Percentiles rank a stretch among this genome's conserved stretches.
Conservation (phyloP, 2,113 vertebrate genomes). For the Grammomys dolichurus region DNA sequence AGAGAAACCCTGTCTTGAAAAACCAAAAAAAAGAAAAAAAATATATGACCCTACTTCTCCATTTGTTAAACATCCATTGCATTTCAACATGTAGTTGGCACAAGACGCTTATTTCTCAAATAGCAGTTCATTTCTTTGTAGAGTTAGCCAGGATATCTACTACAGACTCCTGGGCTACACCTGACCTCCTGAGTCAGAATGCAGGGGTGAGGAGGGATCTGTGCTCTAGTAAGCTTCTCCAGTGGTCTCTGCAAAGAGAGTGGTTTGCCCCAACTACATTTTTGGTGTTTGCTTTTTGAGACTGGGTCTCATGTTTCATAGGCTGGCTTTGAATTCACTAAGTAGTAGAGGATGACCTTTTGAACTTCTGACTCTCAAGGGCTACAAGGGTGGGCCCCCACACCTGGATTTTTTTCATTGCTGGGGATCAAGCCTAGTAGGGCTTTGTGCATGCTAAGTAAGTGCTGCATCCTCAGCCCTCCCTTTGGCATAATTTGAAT, state of each 20-base stretch:
- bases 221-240: background rate
- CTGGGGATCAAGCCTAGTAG: background rate
- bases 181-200: background rate
- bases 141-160: background rate
- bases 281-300: background rate
- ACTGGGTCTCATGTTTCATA: background rate
- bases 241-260: background rate
- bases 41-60: background rate
- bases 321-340: background rate
- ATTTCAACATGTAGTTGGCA: background rate
- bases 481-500: background rate
- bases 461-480: background rate
- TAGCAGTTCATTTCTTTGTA: background rate
- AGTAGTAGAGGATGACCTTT: too few species aligned
- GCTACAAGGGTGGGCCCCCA: too few species aligned
- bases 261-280: slow-evolving; percentile 21
- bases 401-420: background rate
- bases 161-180: background rate
- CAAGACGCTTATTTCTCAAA: slow-evolving; percentile 32
- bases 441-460: background rate
- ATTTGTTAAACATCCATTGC: background rate
- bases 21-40: background rate
- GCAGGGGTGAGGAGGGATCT: background rate
- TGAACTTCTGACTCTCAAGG: background rate
- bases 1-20: too few species aligned